phyloP scores from a whole-genome alignment of 2,888 invertebrate genomes.

The Lordiphosa andalusiaca region DNA sequence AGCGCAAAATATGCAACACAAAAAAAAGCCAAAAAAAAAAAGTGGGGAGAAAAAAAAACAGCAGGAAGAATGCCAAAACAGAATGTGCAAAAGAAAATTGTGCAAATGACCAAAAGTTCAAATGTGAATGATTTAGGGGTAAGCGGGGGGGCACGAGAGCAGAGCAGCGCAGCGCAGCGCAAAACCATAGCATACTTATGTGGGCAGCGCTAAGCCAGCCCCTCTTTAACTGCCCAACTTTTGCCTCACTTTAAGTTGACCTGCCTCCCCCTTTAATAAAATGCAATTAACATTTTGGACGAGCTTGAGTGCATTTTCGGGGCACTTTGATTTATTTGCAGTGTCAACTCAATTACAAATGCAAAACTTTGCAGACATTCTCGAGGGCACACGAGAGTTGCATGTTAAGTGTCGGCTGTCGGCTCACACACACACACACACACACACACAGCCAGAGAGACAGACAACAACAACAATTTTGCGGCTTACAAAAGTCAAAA shows the following conservation, averaged over 20 bases:
- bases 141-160: not conserved
- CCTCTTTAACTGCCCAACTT: constrained; percentile 11
- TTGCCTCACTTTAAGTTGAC: constrained; percentile 3
- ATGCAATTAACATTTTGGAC: constrained; percentile 21
- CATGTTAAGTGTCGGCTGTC: constrained; percentile 33
- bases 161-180: constrained; percentile 1
- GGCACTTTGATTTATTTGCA: constrained; percentile 33
- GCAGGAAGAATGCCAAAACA: too few species aligned
- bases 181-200: constrained; percentile 33
- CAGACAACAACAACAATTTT: constrained; percentile 21
- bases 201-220: constrained; percentile 22
- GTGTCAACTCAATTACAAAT: constrained; percentile 37
- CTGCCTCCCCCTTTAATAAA: constrained; percentile 6
- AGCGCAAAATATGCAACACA: constrained; percentile 42
- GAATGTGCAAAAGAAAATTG: constrained; percentile 24
- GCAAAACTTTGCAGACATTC: constrained; percentile 43
- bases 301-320: constrained; percentile 24
- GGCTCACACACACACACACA: constrained; percentile 5
- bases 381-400: constrained; percentile 27
- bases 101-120: constrained; percentile 48
- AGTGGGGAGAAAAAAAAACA: not conserved
- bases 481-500: constrained; percentile 31
- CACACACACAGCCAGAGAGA: not conserved
- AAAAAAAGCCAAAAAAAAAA: constrained; percentile 6
- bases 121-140: constrained; percentile 41